Percentiles rank a stretch among this genome's conserved stretches.
Conservation (phyloP, 2,888 invertebrate species). For the Catocala fraxini region DNA sequence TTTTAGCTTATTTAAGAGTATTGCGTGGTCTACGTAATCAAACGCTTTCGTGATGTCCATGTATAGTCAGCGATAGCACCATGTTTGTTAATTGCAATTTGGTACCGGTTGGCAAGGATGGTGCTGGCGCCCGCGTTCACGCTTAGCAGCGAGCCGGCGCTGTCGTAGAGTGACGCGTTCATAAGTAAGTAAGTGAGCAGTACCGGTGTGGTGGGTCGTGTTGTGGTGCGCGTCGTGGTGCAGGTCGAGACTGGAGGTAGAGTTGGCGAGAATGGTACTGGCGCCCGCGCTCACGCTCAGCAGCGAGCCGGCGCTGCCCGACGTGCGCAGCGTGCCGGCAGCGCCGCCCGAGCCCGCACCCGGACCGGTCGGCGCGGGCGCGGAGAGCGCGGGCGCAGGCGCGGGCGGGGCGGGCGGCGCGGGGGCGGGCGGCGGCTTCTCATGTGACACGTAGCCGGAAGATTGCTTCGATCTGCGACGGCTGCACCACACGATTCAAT, state of each 20-base stretch:
- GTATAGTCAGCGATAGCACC: no score
- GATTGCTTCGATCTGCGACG: conserved; percentile 65
- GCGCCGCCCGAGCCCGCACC: conserved; percentile 14
- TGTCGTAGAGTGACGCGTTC: no score
- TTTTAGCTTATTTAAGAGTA: no score
- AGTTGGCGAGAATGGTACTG: conserved; percentile 88
- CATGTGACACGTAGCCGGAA: conserved; percentile 56
- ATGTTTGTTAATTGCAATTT: no score
- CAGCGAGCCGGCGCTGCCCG: conserved; percentile 74
- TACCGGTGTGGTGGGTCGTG: conserved; percentile 25
- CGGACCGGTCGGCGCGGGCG: conserved; percentile 27
- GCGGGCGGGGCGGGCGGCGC: conserved; percentile 5
- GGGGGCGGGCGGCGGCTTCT: conserved; percentile 48
- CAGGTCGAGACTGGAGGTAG: conserved; percentile 76
- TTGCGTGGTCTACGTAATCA: no score
- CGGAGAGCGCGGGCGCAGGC: conserved; percentile 7
- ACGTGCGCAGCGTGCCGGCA: conserved; percentile 19
- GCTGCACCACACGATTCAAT: conserved; percentile 17
- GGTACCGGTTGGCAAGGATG: no score
- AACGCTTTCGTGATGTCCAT: no score
- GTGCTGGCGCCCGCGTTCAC: no score
- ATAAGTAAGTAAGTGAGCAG: background rate
- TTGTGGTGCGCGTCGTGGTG: conserved; percentile 47
- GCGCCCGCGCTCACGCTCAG: conserved; percentile 88
- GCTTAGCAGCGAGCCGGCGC: no score